phyloP scores from a whole-genome alignment of 2,888 invertebrate species.

The Hirtodrosophila confusa region DNA sequence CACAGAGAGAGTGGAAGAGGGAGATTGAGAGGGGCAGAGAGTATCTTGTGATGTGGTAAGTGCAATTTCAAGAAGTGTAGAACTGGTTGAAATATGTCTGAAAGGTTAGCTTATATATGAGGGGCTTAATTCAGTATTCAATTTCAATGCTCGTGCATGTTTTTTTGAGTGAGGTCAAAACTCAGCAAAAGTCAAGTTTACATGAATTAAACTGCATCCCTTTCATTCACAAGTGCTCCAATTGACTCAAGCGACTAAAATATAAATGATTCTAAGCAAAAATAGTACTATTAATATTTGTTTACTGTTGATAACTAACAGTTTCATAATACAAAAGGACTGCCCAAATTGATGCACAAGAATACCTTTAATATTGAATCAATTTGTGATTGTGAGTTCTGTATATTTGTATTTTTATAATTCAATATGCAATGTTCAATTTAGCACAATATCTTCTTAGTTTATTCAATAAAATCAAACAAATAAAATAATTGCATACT shows the following conservation, averaged over 20 bases:
- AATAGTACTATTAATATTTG: too few species aligned
- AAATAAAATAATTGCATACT: too few species aligned
- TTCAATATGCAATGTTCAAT: too few species aligned
- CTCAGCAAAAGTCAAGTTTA: constrained; percentile 39
- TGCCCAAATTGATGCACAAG: too few species aligned
- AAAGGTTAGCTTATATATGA: constrained; percentile 1
- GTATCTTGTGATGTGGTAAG: constrained; percentile 22
- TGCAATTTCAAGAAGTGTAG: constrained; percentile 28
- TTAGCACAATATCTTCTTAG: too few species aligned
- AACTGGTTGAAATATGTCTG: constrained; percentile 16
- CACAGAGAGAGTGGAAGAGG: background rate
- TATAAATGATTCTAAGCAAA: constrained; percentile 4
- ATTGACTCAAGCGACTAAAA: constrained; percentile 21
- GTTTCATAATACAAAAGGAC: too few species aligned
- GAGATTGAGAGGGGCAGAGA: background rate
- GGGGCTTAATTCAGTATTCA: constrained; percentile 14
- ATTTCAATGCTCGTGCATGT: constrained; percentile 11
- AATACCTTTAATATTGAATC: too few species aligned
- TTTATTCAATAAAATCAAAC: too few species aligned
- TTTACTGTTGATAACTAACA: background rate
- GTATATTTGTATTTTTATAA: too few species aligned
- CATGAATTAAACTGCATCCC: constrained; percentile 30
- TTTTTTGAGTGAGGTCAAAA: background rate
- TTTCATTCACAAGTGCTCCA: constrained; percentile 6
- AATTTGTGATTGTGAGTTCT: too few species aligned